A percentile compares a stretch with the other conserved stretches of the same genome.
phyloP scores from a whole-genome alignment of 2,888 invertebrate species.

The Synanthedon vespiformis region DNA sequence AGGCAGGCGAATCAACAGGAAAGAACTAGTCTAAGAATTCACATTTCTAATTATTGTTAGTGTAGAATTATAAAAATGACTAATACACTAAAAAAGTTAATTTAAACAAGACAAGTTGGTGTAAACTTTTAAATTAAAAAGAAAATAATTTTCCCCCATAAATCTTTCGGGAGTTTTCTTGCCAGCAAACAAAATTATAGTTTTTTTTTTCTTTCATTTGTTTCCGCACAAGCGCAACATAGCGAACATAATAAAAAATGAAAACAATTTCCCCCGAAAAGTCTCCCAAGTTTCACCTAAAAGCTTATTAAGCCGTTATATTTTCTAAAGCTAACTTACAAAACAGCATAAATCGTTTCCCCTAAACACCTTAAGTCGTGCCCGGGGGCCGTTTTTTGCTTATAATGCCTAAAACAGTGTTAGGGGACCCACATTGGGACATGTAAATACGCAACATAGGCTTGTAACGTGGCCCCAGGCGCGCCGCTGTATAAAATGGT shows the following conservation, averaged over 20 bases:
- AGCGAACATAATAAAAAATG: background rate
- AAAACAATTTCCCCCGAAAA: background rate
- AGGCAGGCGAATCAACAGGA: too few species aligned
- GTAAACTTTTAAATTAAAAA: too few species aligned
- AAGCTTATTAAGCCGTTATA: background rate
- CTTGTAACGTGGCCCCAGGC: conserved; percentile 2
- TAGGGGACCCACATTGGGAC: conserved; percentile 10
- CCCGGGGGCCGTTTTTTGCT: conserved; percentile 5
- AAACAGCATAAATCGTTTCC: conserved; percentile 21
- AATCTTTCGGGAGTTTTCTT: too few species aligned
- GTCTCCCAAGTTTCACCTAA: background rate
- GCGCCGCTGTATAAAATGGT: conserved; percentile 3
- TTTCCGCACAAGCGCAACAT: background rate
- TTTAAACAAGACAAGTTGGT: too few species aligned
- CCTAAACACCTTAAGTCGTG: conserved; percentile 16
- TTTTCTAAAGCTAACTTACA: background rate
- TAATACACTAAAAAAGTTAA: too few species aligned
- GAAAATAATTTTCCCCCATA: too few species aligned
- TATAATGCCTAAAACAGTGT: conserved; percentile 17
- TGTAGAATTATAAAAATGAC: too few species aligned
- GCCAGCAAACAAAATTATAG: too few species aligned
- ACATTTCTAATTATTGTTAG: too few species aligned
- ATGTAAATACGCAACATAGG: conserved; percentile 13
- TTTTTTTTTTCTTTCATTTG: too few species aligned
- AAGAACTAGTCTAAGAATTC: too few species aligned